phyloP scores from a whole-genome alignment of 2,797 vertebrate species.

The Uromys caudimaculatus region DNA sequence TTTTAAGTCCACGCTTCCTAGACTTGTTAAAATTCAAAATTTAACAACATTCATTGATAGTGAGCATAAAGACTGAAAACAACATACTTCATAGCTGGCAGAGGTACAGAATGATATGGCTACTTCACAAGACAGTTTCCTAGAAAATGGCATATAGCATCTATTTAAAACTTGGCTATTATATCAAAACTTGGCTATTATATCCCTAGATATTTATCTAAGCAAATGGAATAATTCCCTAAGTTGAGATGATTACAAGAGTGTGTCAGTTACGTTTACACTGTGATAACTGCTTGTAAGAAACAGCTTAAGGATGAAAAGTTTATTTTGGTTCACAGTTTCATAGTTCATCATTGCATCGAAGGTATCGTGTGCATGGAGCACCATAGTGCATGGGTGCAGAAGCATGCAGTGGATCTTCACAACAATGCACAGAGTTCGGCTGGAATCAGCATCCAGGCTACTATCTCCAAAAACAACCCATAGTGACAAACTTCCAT shows the following conservation, averaged over 20 bases:
- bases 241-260: neutral
- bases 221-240: neutral
- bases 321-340: neutral
- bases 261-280: neutral
- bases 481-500: neutral
- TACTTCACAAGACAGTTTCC: neutral
- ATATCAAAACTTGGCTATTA: neutral
- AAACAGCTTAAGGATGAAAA: neutral
- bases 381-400: no score
- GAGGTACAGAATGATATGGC: neutral
- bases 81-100: neutral
- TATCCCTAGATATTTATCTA: neutral
- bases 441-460: neutral
- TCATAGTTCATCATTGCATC: neutral
- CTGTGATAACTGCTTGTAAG: neutral
- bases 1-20: neutral
- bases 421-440: neutral
- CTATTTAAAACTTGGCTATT: no score
- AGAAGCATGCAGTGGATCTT: neutral
- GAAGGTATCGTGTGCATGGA: neutral
- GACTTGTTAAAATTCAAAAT: neutral
- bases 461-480: neutral
- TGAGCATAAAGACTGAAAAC: neutral
- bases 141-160: neutral
- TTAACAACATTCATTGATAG: neutral